Conservation (phyloP, 53 echinoderm and acorn worm species). For the Stichopus horrens region DNA sequence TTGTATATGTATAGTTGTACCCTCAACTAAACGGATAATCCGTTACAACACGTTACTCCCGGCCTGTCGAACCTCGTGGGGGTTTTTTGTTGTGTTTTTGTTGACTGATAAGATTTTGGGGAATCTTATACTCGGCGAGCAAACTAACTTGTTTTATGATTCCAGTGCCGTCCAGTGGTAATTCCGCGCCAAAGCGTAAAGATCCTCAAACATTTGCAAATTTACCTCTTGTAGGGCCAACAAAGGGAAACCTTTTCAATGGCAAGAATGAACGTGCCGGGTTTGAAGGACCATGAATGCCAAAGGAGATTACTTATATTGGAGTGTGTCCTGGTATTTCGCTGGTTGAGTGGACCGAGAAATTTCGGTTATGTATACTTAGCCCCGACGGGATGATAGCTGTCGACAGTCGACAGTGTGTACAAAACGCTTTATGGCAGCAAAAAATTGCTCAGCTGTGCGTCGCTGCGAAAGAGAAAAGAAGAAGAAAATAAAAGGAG, state of each 20-base stretch:
- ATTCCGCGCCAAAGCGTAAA: constrained; percentile 35
- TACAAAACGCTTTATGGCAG: constrained; percentile 24
- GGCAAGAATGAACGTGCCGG: not conserved
- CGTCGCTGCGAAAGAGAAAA: not conserved
- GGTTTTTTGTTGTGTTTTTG: not conserved
- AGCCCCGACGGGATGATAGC: not conserved
- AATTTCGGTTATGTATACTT: constrained; percentile 21
- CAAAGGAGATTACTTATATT: constrained; percentile 17
- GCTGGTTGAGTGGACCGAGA: not conserved
- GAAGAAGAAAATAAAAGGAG: not conserved
- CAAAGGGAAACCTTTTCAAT: not conserved
- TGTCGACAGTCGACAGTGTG: not conserved
- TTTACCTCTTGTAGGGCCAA: constrained; percentile 15
- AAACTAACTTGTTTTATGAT: constrained; percentile 39
- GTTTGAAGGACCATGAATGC: constrained; percentile 35
- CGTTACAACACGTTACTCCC: too few relatives aligned
- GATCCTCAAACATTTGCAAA: constrained; percentile 9
- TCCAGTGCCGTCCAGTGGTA: constrained; percentile 38
- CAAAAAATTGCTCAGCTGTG: constrained; percentile 26
- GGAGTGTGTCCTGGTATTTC: not conserved
- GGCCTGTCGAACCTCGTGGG: too few relatives aligned
- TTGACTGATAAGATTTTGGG: not conserved
- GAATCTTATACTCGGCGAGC: constrained; percentile 30
- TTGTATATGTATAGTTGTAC: too few relatives aligned
- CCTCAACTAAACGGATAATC: too few relatives aligned